Conservation (phyloP, 2,113 vertebrate genomes). For the Himantopus leucocephalus region DNA sequence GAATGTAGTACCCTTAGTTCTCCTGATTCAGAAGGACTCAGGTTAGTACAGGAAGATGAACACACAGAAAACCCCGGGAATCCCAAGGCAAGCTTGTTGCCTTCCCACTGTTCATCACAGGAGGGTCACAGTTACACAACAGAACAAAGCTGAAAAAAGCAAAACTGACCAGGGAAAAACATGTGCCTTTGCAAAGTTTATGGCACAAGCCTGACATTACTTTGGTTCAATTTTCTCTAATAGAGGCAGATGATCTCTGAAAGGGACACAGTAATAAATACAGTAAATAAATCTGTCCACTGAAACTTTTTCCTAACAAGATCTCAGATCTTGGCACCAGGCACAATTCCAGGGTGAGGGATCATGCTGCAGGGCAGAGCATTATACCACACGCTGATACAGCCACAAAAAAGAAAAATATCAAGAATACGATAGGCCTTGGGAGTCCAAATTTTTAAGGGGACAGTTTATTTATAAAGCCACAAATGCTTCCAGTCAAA, state of each 20-base stretch:
- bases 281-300: conserved; percentile 8
- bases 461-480: not conserved
- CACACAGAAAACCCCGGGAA: not conserved
- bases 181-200: not conserved
- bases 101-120: conserved; percentile 22
- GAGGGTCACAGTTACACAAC: conserved; percentile 11
- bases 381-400: not conserved
- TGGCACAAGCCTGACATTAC: not conserved
- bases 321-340: conserved; percentile 41
- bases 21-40: not conserved
- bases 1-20: not conserved
- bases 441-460: not conserved
- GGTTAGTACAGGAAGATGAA: not conserved
- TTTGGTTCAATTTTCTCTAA: conserved; percentile 42
- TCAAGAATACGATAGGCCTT: not conserved
- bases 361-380: not conserved
- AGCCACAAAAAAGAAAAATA: not conserved
- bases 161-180: conserved; percentile 3
- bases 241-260: conserved; percentile 42
- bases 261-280: conserved; percentile 51
- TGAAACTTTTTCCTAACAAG: conserved; percentile 42
- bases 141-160: conserved; percentile 17
- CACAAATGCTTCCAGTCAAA: not conserved
- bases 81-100: conserved; percentile 14
- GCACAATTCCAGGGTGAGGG: not conserved